Evolutionary conservation across 35 echinoderm and acorn worm species (phyloP).

Genomic region (Heliocidaris erythrogramma): DNA sequence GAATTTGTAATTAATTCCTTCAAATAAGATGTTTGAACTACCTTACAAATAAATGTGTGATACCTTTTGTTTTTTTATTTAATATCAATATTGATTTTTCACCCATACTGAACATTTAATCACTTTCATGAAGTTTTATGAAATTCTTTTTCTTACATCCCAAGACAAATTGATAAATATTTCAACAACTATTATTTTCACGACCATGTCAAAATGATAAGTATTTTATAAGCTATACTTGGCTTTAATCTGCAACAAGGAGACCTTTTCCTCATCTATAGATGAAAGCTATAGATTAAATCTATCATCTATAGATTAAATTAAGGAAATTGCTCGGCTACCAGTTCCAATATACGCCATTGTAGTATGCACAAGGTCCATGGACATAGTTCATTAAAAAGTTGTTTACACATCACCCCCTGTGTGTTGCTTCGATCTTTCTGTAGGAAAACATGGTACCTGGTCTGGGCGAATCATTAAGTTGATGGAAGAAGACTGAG

Average conservation of each 20-base stretch:
- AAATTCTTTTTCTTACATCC: too few relatives aligned
- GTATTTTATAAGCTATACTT: background rate
- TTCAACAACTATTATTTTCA: too few relatives aligned
- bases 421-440: background rate
- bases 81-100: too few relatives aligned
- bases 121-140: too few relatives aligned
- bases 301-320: background rate
- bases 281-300: background rate
- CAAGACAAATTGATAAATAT: too few relatives aligned
- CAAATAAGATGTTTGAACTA: too few relatives aligned
- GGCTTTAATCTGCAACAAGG: background rate
- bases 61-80: too few relatives aligned
- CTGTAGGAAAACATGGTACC: background rate
- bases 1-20: too few relatives aligned
- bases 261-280: background rate
- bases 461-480: background rate
- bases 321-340: background rate
- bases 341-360: background rate
- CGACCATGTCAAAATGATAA: background rate
- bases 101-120: too few relatives aligned
- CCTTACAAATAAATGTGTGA: too few relatives aligned
- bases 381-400: background rate
- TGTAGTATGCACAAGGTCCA: background rate
- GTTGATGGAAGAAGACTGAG: background rate
- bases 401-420: background rate